Base-by-base conservation (phyloP, 2,797 vertebrate genomes). In the Petrocephalus sullivani region DNA sequence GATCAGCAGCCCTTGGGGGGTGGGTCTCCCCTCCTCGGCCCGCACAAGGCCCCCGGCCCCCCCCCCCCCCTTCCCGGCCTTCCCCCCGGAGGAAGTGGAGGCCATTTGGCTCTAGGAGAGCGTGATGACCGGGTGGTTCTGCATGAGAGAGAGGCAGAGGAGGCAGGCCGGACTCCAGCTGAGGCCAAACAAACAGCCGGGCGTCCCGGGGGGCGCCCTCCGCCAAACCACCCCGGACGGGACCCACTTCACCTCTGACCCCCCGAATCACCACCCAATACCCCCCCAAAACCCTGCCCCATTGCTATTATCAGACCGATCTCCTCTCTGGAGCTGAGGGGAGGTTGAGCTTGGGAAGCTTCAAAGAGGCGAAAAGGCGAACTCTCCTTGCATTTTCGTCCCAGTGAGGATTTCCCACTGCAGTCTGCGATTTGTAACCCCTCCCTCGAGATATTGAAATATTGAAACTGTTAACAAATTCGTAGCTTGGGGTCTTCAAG, bases 151-250 rank as follows among this genome's bases (percentile, higher is more conserved):
- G 92, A 91, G 92, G 46, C 14, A 84, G 28, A 78, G 46, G 81
- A 84, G 23, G 9, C 49, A 7, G 58, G 10, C 23, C 90, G 91
- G 93, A 93, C 94, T 93, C 93, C 93, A 90, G 92, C 94, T 92
- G 94, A 92, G 91, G 91, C 92, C 92, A 94, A 93, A 95, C 95
- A 95, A 95, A 95, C 94, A 95, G 94, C 95, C 95, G 92, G 94
- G 92, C 90, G 88, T 89, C 87, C 71, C 89, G 88, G 89, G 88
- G 93, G 92, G 93, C 92, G 92, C 90, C 61, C 57, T 75, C 92
- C 91, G 87, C 89, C 41, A 41, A 88, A 87, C 37, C 92, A 89
- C 88, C 93, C 93, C 93, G 33, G 87, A 91, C 81, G 91, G 95
- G 54, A 49, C 78, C 81, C 86, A 41, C 78, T n/a, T 64, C 41